Conservation (phyloP, 2,113 vertebrate species). For the Oryzias javanicus region DNA sequence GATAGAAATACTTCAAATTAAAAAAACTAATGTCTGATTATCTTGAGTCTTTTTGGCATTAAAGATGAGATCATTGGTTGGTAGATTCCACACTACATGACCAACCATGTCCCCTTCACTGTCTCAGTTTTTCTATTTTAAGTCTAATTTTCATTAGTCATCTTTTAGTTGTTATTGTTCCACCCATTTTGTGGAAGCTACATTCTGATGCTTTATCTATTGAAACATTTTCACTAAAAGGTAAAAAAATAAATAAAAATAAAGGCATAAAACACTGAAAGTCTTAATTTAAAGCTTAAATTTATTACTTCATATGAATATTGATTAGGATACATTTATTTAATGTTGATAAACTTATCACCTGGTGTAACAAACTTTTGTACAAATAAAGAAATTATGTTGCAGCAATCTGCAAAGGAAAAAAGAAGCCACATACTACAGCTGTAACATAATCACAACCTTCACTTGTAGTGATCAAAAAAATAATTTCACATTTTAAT, state of each 20-base stretch:
- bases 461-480: slow-evolving; percentile 30
- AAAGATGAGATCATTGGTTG: too few species aligned
- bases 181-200: too few species aligned
- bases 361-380: slow-evolving; percentile 23
- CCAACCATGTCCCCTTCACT: too few species aligned
- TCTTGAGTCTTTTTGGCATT: too few species aligned
- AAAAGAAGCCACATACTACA: not conserved
- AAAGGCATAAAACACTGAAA: not conserved
- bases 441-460: not conserved
- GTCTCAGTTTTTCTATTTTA: too few species aligned
- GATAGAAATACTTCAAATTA: too few species aligned
- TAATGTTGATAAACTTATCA: slow-evolving; percentile 19
- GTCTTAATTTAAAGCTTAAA: slow-evolving; percentile 33
- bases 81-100: too few species aligned
- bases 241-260: too few species aligned
- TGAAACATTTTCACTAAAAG: not conserved
- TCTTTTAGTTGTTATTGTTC: too few species aligned
- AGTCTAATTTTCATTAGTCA: too few species aligned
- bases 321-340: slow-evolving; percentile 13
- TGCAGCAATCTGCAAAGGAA: slow-evolving; percentile 6
- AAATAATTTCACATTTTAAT: slow-evolving; percentile 6
- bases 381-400: not conserved
- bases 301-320: slow-evolving; percentile 29
- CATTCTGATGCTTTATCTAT: not conserved
- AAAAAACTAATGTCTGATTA: too few species aligned